Evolutionary conservation across 2,113 vertebrate species (phyloP), one percentile per base, ranked within the genome.

Genomic region (Eublepharis macularius): DNA sequence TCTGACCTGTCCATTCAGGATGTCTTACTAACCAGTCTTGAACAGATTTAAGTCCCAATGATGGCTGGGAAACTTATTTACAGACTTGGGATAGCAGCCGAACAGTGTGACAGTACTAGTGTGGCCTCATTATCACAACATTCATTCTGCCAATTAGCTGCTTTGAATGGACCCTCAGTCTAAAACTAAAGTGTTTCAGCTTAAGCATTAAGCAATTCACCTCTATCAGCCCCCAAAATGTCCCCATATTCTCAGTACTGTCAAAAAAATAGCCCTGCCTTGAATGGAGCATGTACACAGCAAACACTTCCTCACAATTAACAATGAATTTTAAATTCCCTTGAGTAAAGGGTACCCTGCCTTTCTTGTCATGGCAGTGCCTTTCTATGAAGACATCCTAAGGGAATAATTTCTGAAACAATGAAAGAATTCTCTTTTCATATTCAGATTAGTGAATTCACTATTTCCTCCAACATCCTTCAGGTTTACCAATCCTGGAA

Each of bases 1-100:
- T 89, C 81, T 0, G 0, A 92, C 70, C 70, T 89, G 82, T 90
- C 87, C 79, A 90, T 87, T 88, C 73, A 78, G 57, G 12, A 75
- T 78, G 77, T 0, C 10, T 0, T 0, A 75, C 34, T 45, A n/a
- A 77, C 68, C 6, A 2, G 2, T 34, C 66, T 45, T 36, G 24
- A 39, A 76, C 74, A 84, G 73, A 32, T 49, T 65, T 63, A 69
- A 81, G 0, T 1, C 65, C 76, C 49, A 0, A 1, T 29, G 39
- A 89, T 60, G 29, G 68, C 36, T 21, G 8, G 39, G 3, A 70
- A 49, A 49, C 39, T 36, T 51, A 69, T 24, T 68, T 57, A 26
- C 49, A 72, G 29, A 19, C 34, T 82, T 60, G 26, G 70, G 54
- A 74, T 36, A 11, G n/a, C 41, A 49, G 12, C 43, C 21, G 13